These are phyloP conservation scores for Protobothrops mucrosquamatus DNA, from an alignment of 2,113 vertebrate species.

Conservation along the genomic window DNA sequence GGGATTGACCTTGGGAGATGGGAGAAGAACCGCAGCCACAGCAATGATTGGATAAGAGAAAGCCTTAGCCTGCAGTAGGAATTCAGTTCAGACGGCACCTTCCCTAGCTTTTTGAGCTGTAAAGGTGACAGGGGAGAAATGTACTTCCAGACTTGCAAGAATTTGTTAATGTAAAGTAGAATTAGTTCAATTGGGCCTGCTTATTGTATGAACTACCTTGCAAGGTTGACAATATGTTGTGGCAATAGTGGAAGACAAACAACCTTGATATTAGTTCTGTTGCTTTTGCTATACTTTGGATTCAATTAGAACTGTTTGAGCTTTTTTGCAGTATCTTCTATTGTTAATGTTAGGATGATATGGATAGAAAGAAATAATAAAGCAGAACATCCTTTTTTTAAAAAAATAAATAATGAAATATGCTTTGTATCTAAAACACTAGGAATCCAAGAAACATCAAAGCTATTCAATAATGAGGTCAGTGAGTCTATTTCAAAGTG, in stretches of 20 bases:
- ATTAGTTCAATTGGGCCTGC: neutral
- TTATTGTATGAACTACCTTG: neutral
- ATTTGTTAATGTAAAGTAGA: neutral
- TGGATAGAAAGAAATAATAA: neutral
- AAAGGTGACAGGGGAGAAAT: neutral
- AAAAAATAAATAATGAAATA: neutral
- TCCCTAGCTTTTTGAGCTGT: neutral
- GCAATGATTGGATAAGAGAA: neutral
- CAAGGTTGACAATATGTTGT: neutral
- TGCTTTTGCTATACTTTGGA: neutral
- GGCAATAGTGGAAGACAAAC: neutral
- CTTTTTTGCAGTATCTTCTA: neutral
- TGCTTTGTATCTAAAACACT: neutral
- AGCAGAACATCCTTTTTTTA: neutral
- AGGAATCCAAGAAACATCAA: neutral
- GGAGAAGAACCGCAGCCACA: neutral
- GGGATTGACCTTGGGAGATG: neutral
- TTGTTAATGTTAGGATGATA: neutral
- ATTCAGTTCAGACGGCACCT: neutral
- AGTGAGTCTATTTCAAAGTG: neutral
- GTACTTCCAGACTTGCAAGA: neutral
- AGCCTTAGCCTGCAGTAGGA: neutral
- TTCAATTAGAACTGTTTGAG: neutral
- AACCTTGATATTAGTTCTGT: neutral
- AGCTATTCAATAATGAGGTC: neutral